Conservation (phyloP, 2,888 invertebrate species). For the Thymelicus acteon region DNA sequence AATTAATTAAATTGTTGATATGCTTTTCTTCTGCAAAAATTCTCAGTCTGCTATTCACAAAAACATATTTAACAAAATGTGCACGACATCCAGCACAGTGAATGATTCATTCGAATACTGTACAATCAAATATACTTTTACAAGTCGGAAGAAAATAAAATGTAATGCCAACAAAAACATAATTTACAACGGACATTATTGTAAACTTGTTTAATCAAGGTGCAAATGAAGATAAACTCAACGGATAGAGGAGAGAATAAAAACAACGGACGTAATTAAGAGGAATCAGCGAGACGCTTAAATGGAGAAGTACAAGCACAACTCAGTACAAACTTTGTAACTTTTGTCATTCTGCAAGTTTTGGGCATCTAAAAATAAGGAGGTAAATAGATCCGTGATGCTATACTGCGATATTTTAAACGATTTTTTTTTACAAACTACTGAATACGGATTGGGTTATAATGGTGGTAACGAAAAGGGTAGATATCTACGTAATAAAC, state of each 20-base stretch:
- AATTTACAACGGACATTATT: constrained; percentile 9
- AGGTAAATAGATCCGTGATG: constrained; percentile 39
- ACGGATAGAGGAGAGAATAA: constrained; percentile 13
- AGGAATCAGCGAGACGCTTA: constrained; percentile 43
- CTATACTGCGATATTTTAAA: background rate
- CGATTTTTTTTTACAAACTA: no score
- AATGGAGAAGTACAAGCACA: constrained; percentile 42
- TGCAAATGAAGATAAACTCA: constrained; percentile 23
- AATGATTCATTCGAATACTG: background rate
- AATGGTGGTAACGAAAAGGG: no score
- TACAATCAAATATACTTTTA: background rate
- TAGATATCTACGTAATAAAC: no score
- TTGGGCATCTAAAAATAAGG: constrained; percentile 43
- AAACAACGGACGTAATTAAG: constrained; percentile 40
- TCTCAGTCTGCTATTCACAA: no score
- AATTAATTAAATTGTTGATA: no score
- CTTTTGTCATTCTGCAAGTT: constrained; percentile 45
- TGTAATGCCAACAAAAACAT: constrained; percentile 7
- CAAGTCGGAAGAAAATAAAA: background rate
- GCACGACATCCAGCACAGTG: background rate
- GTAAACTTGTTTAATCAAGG: constrained; percentile 18
- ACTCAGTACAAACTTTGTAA: constrained; percentile 40
- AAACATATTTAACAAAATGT: no score
- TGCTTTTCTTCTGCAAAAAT: no score
- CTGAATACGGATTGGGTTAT: no score